A percentile compares a stretch with the other conserved stretches of the same genome.
Conservation (phyloP, 2,888 invertebrate genomes). For the Acleris emargana region DNA sequence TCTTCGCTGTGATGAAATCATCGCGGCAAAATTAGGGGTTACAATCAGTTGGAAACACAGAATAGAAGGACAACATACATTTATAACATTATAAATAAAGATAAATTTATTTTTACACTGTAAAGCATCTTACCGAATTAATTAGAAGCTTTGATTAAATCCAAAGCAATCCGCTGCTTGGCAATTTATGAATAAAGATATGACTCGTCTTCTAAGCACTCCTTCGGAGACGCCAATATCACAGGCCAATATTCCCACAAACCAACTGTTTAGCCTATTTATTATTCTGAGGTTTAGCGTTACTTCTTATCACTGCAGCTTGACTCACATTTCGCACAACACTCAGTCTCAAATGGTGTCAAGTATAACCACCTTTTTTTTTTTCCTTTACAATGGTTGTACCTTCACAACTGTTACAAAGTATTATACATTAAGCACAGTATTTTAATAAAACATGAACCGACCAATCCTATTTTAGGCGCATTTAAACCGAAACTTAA, state of each 20-base stretch:
- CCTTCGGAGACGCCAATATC: no score
- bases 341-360: constrained; percentile 6
- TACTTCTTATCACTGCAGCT: constrained; percentile 39
- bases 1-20: constrained; percentile 30
- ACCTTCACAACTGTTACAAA: background rate
- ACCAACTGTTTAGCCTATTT: constrained; percentile 13
- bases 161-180: background rate
- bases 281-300: no score
- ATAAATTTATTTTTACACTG: no score
- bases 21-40: constrained; percentile 33
- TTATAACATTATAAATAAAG: no score
- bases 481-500: constrained; percentile 7
- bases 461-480: constrained; percentile 25
- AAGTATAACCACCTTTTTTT: constrained; percentile 1
- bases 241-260: background rate
- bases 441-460: constrained; percentile 18
- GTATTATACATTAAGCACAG: background rate
- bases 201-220: no score
- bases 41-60: constrained; percentile 14
- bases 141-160: background rate
- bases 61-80: background rate
- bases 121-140: no score
- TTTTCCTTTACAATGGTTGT: background rate
- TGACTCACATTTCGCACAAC: constrained; percentile 45
- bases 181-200: no score